These are phyloP conservation scores for Athalia rosae DNA, from an alignment of 2,888 invertebrate species.

Conservation along the genomic window DNA sequence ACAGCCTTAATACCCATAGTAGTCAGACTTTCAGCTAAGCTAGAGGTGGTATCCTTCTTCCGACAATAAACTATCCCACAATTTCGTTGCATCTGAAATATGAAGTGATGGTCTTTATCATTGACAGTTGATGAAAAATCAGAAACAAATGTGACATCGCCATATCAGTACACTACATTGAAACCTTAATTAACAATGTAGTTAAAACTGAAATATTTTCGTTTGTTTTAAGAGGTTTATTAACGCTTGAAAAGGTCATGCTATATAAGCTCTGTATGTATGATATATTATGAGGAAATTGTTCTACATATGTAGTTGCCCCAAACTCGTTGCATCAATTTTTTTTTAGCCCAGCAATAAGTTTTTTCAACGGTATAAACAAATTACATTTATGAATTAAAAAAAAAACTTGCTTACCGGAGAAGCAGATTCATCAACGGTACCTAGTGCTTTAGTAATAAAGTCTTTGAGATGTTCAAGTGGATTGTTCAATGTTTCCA, in stretches of 20 bases:
- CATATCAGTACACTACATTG: too few species aligned
- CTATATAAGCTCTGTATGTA: too few species aligned
- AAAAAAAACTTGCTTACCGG: conserved; percentile 52
- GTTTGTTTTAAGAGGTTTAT: too few species aligned
- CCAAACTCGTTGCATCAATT: not conserved
- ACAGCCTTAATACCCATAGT: conserved; percentile 84
- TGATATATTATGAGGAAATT: not conserved
- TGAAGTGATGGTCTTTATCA: not conserved
- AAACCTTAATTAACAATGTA: too few species aligned
- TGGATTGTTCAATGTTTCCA: conserved; percentile 88
- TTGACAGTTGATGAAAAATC: not conserved
- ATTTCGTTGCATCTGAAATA: conserved; percentile 72
- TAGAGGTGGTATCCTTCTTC: conserved; percentile 92
- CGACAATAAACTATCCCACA: conserved; percentile 97
- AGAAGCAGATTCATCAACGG: conserved; percentile 72
- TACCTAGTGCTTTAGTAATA: conserved; percentile 80
- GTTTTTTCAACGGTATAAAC: too few species aligned
- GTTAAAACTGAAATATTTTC: too few species aligned
- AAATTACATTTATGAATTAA: conserved; percentile 1
- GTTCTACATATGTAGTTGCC: not conserved
- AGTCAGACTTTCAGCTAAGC: conserved; percentile 85
- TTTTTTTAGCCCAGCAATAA: too few species aligned
- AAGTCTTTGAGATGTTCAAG: conserved; percentile 87
- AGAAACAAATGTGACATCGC: too few species aligned
- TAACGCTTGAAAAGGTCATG: too few species aligned